Evolutionary conservation across 2,113 vertebrate species (phyloP).

Genomic region (Clarias macrocephalus): DNA sequence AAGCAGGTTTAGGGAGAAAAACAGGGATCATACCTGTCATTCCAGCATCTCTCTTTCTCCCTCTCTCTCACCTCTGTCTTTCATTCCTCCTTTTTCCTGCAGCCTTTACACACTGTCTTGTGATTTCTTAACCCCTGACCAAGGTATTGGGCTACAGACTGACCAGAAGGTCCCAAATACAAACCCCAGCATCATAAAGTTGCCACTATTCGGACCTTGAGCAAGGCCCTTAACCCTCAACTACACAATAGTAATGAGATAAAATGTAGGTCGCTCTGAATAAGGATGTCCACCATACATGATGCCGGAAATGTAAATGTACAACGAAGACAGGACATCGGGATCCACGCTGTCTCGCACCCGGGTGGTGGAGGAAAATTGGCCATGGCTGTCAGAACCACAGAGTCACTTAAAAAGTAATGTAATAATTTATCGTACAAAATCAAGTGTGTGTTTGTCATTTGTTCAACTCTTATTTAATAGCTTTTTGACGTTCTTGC

Average conservation of each 20-base stretch:
- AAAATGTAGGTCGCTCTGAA: too few species aligned
- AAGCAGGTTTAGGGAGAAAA: constrained; percentile 69
- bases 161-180: background rate
- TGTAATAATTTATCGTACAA: background rate
- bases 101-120: background rate
- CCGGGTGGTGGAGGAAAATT: background rate
- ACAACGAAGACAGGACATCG: background rate
- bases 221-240: background rate
- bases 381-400: background rate
- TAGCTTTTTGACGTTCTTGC: background rate
- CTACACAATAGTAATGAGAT: background rate
- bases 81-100: constrained; percentile 3
- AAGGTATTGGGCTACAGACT: too few species aligned
- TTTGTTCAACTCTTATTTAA: background rate
- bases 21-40: constrained; percentile 42
- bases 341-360: background rate
- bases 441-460: background rate
- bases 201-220: background rate
- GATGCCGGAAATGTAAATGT: too few species aligned
- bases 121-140: background rate
- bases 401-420: background rate
- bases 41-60: constrained; percentile 6
- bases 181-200: too few species aligned
- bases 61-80: background rate
- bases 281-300: too few species aligned